phyloP scores from a whole-genome alignment of 92 coral and sea anemone species.

The Epizoanthus fatuus region DNA sequence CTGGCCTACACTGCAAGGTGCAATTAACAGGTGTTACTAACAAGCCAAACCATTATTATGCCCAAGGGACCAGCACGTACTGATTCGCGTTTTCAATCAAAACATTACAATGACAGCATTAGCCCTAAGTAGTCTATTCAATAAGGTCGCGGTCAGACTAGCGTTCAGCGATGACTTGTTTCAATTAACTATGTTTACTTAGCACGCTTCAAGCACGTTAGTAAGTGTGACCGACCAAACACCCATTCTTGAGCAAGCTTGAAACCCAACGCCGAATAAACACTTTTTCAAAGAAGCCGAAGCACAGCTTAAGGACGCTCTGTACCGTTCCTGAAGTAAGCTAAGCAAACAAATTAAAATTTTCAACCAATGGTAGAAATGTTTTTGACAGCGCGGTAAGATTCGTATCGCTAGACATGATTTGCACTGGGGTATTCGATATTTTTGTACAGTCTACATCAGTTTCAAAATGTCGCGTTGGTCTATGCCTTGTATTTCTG shows the following conservation, averaged over 20 bases:
- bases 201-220: background rate
- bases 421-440: background rate
- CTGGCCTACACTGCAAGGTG: too few relatives aligned
- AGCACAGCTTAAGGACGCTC: constrained; percentile 16
- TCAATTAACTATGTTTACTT: constrained; percentile 12
- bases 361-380: background rate
- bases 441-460: background rate
- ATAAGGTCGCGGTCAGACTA: constrained; percentile 1
- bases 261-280: background rate
- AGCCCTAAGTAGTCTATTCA: too few relatives aligned
- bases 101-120: too few relatives aligned
- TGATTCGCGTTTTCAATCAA: too few relatives aligned
- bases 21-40: too few relatives aligned
- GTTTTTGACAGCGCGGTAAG: background rate
- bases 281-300: constrained; percentile 21
- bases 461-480: background rate
- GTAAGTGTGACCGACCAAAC: constrained; percentile 6
- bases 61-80: too few relatives aligned
- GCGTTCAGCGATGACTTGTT: background rate
- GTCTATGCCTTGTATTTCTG: background rate
- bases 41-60: too few relatives aligned
- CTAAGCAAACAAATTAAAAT: background rate
- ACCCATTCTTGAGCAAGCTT: background rate
- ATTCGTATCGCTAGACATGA: background rate
- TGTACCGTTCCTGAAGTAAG: constrained; percentile 28